These are phyloP conservation scores for Numenius phaeopus DNA, from an alignment of 2,797 vertebrate species.

Conservation along the genomic window DNA sequence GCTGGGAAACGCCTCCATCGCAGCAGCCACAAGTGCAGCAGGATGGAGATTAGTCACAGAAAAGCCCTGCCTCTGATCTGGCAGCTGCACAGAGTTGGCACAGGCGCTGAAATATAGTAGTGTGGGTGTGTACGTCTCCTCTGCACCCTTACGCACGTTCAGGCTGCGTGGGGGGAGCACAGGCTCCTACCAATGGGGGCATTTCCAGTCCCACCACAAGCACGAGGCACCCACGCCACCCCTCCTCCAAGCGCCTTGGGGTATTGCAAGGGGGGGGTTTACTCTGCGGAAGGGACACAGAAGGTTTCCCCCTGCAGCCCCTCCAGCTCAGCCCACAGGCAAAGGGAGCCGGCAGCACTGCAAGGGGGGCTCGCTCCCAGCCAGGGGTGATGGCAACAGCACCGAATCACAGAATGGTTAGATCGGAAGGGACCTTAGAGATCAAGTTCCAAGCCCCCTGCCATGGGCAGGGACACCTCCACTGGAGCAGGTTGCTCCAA, in stretches of 20 bases:
- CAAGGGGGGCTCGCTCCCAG: fast-evolving
- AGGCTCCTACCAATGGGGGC: neutral
- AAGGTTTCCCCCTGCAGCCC: neutral
- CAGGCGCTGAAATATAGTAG: fast-evolving
- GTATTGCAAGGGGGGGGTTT: neutral
- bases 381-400: neutral
- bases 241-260: fast-evolving
- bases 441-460: too few species aligned
- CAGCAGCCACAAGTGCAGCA: neutral
- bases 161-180: neutral
- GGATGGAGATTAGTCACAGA: neutral
- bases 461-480: too few species aligned
- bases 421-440: too few species aligned
- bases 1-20: neutral
- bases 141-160: fast-evolving
- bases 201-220: neutral
- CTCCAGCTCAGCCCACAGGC: neutral
- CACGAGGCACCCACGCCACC: neutral
- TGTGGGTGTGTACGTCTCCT: fast-evolving
- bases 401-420: fast-evolving
- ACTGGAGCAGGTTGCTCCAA: too few species aligned
- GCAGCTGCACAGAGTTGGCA: neutral
- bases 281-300: neutral
- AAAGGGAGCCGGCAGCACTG: fast-evolving
- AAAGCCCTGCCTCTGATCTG: neutral